phyloP scores from a whole-genome alignment of 2,888 invertebrate genomes.

The Patella depressa region DNA sequence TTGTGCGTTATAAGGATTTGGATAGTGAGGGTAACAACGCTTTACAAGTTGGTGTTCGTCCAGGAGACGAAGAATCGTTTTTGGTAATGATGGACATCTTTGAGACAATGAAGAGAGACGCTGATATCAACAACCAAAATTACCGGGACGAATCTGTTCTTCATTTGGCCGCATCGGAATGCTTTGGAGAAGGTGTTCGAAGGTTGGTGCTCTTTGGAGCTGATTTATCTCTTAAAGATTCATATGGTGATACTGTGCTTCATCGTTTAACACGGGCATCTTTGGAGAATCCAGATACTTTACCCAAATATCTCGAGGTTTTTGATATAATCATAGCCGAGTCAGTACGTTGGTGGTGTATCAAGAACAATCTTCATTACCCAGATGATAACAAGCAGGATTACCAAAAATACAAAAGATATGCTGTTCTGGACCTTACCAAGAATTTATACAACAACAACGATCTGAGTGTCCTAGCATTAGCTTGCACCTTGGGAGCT shows the following conservation, averaged over 20 bases:
- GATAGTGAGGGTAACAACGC: slow-evolving; percentile 58
- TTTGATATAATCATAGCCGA: slow-evolving; percentile 46
- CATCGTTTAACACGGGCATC: slow-evolving; percentile 55
- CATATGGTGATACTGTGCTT: slow-evolving; percentile 60
- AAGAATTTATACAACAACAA: slow-evolving; percentile 53
- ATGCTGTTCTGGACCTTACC: slow-evolving; percentile 52
- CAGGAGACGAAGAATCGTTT: slow-evolving; percentile 52
- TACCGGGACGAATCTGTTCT: slow-evolving; percentile 47
- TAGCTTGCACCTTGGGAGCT: slow-evolving; percentile 56
- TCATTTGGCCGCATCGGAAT: slow-evolving; percentile 51
- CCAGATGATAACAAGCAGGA: slow-evolving; percentile 51
- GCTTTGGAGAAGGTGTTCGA: slow-evolving; percentile 40
- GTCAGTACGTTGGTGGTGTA: slow-evolving; percentile 62
- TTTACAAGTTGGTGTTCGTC: slow-evolving; percentile 57
- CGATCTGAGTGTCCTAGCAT: slow-evolving; percentile 54
- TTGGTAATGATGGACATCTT: slow-evolving; percentile 60
- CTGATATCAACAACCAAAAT: slow-evolving; percentile 57
- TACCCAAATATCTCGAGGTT: slow-evolving; percentile 43
- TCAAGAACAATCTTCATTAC: slow-evolving; percentile 44
- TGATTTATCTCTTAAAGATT: slow-evolving; percentile 51
- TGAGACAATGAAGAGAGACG: slow-evolving; percentile 58
- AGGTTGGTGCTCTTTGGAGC: slow-evolving; percentile 54
- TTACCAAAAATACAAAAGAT: slow-evolving; percentile 38
- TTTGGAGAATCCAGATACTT: slow-evolving; percentile 36
- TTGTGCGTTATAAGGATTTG: slow-evolving; percentile 56